phyloP scores from a whole-genome alignment of 2,113 vertebrate genomes.

The Loxodonta africana region DNA sequence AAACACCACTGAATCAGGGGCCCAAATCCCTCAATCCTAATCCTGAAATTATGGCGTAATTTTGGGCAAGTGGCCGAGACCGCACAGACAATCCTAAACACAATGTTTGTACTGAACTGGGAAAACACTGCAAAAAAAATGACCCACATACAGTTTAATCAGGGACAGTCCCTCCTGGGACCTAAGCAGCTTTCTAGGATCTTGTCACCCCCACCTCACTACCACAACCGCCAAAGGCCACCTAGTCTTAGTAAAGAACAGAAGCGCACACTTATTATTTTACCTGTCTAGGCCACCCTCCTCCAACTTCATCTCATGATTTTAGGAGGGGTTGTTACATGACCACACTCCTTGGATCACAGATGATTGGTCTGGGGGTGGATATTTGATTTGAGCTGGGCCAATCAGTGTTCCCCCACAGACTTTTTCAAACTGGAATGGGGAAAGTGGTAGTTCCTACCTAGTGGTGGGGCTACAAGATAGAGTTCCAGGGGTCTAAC shows the following conservation, averaged over 20 bases:
- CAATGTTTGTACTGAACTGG: not conserved
- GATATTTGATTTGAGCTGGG: not conserved
- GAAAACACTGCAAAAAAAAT: not conserved
- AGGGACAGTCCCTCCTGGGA: not conserved
- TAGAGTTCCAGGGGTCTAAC: accelerated
- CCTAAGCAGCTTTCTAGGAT: not conserved
- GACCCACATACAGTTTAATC: not conserved
- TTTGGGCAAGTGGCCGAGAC: not conserved
- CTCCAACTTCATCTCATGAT: not conserved
- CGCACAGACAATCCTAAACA: not conserved
- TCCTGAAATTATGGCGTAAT: conserved; percentile 9
- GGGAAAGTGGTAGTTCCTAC: not conserved
- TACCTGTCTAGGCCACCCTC: not conserved
- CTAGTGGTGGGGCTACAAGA: not conserved
- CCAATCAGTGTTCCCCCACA: not conserved
- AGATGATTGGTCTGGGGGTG: not conserved
- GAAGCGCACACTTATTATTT: not conserved
- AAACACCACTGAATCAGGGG: not conserved
- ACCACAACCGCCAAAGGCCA: not conserved
- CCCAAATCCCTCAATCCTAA: not conserved
- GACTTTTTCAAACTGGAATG: not conserved
- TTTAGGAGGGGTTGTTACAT: not conserved
- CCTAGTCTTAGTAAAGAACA: not conserved
- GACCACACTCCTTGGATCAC: too few relatives aligned
- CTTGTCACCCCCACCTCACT: too few relatives aligned